Conservation (phyloP, 2,888 invertebrate genomes). For the Drosophila siamana region DNA sequence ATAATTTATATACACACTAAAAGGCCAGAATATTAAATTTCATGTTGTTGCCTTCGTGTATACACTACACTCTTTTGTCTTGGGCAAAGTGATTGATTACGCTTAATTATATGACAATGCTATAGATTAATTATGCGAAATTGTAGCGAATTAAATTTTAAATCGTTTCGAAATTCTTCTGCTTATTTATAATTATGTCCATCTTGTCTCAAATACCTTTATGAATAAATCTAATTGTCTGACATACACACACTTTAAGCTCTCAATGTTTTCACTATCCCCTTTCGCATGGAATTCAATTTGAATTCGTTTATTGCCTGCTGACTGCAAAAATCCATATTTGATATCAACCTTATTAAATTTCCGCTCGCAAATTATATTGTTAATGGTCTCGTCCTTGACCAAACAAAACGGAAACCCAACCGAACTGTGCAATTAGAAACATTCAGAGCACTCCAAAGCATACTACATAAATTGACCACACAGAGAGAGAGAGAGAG, state of each 20-base stretch:
- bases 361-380: conserved; percentile 29
- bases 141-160: background rate
- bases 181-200: too few species aligned
- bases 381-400: conserved; percentile 16
- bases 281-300: too few species aligned
- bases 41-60: background rate
- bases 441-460: conserved; percentile 27
- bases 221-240: too few species aligned
- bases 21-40: conserved; percentile 1
- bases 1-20: conserved; percentile 14
- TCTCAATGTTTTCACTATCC: too few species aligned
- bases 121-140: background rate
- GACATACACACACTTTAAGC: too few species aligned
- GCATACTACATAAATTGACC: conserved; percentile 22
- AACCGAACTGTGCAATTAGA: conserved; percentile 42
- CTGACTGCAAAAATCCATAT: background rate
- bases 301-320: background rate
- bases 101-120: too few species aligned
- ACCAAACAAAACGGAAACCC: background rate
- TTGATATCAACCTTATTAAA: conserved; percentile 27
- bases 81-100: background rate
- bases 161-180: too few species aligned
- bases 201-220: too few species aligned
- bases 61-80: background rate
- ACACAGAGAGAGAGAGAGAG: conserved; percentile 3